These are phyloP conservation scores for Cataglyphis hispanica DNA, from an alignment of 1,140 invertebrate species.

Conservation along the genomic window DNA sequence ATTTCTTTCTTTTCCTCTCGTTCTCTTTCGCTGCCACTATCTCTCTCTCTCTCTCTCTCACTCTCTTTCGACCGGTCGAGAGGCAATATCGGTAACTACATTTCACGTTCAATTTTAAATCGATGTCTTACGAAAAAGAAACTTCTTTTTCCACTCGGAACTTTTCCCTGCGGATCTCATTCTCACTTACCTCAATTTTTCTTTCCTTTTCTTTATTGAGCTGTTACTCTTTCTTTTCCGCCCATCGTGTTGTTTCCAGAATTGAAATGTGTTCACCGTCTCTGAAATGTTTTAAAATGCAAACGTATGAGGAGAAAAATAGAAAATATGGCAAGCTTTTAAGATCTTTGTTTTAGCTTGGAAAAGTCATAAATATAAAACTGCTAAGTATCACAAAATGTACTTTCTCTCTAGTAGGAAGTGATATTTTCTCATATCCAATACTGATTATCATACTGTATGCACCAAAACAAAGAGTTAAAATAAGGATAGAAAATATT, in stretches of 20 bases:
- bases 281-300: neutral
- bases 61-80: conserved; percentile 27
- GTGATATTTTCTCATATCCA: neutral
- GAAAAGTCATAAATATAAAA: neutral
- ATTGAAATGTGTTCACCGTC: neutral
- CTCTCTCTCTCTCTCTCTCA: neutral
- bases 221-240: neutral
- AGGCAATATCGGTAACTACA: conserved; percentile 58
- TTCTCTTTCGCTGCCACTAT: neutral
- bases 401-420: neutral
- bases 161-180: conserved; percentile 40
- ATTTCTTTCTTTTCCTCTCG: conserved; percentile 1
- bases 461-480: neutral
- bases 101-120: conserved; percentile 63
- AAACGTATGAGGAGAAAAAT: neutral
- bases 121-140: conserved; percentile 49
- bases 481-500: neutral
- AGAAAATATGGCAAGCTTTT: neutral
- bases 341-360: neutral
- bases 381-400: neutral
- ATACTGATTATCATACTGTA: neutral
- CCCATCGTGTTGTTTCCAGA: neutral
- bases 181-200: conserved; percentile 45
- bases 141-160: conserved; percentile 22
- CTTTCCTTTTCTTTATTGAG: neutral